Evolutionary conservation across 2,888 invertebrate species (phyloP).

Genomic region (Chrysotoxum bicinctum): DNA sequence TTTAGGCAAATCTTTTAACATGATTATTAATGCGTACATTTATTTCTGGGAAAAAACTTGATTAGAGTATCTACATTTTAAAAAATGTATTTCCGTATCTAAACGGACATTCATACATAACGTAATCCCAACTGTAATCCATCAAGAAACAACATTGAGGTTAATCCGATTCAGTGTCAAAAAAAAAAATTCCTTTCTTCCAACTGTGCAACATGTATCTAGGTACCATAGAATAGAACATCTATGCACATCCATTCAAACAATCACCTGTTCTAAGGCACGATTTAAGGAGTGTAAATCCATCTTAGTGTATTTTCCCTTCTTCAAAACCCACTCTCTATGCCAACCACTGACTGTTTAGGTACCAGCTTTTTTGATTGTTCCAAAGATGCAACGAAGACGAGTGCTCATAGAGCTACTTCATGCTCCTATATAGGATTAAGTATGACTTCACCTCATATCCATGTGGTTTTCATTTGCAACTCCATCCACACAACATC

Average conservation of each 20-base stretch:
- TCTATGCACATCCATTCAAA: slow-evolving; percentile 42
- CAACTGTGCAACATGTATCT: slow-evolving; percentile 41
- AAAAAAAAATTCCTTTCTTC: slow-evolving; percentile 5
- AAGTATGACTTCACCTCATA: slow-evolving; percentile 51
- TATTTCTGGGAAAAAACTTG: not conserved
- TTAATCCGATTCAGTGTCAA: slow-evolving; percentile 24
- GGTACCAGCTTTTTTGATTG: slow-evolving; percentile 36
- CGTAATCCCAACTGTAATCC: slow-evolving; percentile 9
- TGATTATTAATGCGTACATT: no score
- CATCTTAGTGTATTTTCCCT: slow-evolving; percentile 28
- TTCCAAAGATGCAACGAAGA: slow-evolving; percentile 34
- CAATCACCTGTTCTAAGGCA: slow-evolving; percentile 62
- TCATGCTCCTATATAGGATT: not conserved
- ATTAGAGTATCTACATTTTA: not conserved
- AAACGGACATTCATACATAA: not conserved
- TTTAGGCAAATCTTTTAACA: no score
- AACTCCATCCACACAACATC: slow-evolving; percentile 43
- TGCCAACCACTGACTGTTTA: slow-evolving; percentile 31
- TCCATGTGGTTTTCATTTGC: slow-evolving; percentile 48
- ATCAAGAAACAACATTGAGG: slow-evolving; percentile 16
- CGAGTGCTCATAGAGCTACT: slow-evolving; percentile 7
- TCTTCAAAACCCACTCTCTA: slow-evolving; percentile 25
- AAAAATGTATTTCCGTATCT: not conserved
- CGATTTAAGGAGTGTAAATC: slow-evolving; percentile 62
- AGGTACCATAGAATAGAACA: slow-evolving; percentile 15